Evolutionary conservation across 1,140 invertebrate species (phyloP).

Genomic region (Orius laevigatus): DNA sequence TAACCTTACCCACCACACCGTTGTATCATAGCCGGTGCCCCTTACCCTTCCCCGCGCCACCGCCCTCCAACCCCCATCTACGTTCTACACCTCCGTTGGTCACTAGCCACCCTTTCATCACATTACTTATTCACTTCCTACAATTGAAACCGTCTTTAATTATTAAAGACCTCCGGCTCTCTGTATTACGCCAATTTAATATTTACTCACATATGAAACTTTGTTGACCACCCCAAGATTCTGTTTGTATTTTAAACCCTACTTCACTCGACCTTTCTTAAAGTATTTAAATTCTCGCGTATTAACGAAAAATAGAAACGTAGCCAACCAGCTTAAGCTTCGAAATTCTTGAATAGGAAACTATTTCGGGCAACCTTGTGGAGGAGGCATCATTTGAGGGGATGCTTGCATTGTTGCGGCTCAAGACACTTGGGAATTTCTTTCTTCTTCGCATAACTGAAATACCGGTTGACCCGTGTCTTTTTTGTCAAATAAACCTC

Average conservation of each 20-base stretch:
- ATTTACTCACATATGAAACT: constrained; percentile 16
- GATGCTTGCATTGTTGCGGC: too few relatives aligned
- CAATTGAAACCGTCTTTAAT: constrained; percentile 16
- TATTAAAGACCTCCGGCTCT: constrained; percentile 12
- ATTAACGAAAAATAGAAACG: too few relatives aligned
- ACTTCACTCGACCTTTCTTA: background rate
- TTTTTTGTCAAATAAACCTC: too few relatives aligned
- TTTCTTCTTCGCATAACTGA: too few relatives aligned
- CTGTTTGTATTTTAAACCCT: constrained; percentile 12
- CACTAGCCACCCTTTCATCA: background rate
- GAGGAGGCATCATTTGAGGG: too few relatives aligned
- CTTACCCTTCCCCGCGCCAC: background rate
- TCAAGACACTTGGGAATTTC: too few relatives aligned
- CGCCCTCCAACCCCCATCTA: constrained; percentile 3
- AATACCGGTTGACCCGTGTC: too few relatives aligned
- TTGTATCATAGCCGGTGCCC: constrained; percentile 10
- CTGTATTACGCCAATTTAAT: constrained; percentile 15
- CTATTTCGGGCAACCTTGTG: too few relatives aligned
- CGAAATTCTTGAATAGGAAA: too few relatives aligned
- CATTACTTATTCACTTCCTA: constrained; percentile 13
- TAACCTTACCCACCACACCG: constrained; percentile 7
- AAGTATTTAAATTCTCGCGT: background rate
- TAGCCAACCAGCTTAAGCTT: too few relatives aligned
- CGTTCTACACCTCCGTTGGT: background rate
- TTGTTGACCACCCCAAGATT: constrained; percentile 13